Percentiles rank a stretch among this genome's conserved stretches.
These are phyloP conservation scores for Allobates femoralis DNA, from an alignment of 2,797 vertebrate genomes.

Conservation along the genomic window DNA sequence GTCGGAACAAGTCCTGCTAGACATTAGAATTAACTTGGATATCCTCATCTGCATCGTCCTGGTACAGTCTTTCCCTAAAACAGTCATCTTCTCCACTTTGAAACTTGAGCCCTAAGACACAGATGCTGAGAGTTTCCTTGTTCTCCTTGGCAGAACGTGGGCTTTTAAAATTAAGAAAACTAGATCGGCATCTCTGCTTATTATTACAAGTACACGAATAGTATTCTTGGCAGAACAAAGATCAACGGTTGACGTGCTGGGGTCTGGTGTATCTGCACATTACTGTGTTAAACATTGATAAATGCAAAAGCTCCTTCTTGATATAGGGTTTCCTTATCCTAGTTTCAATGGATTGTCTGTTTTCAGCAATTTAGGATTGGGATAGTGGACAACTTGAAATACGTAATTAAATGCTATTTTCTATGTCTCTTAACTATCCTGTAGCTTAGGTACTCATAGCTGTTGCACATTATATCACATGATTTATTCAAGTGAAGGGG, in stretches of 20 bases:
- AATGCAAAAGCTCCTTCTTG: neutral
- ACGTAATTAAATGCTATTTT: no score
- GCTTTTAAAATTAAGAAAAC: constrained; percentile 57
- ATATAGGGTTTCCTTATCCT: neutral
- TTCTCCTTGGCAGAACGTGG: constrained; percentile 54
- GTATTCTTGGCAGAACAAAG: constrained; percentile 37
- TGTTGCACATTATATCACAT: neutral
- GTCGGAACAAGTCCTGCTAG: constrained; percentile 73
- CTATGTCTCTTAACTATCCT: neutral
- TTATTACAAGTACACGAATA: constrained; percentile 56
- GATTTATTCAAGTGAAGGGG: neutral
- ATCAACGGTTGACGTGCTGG: neutral
- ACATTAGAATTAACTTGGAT: constrained; percentile 73
- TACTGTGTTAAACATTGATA: neutral
- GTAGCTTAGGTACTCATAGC: neutral
- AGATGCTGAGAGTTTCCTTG: constrained; percentile 1
- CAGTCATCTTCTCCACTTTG: constrained; percentile 73
- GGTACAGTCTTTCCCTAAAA: constrained; percentile 77
- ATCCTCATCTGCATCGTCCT: constrained; percentile 68
- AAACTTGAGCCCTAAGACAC: constrained; percentile 64
- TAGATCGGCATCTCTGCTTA: constrained; percentile 31
- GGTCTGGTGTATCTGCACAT: constrained; percentile 11
- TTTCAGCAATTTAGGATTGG: neutral
- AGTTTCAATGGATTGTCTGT: neutral
- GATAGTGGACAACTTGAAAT: neutral